Evolutionary conservation across 2,888 invertebrate genomes (phyloP), one percentile per base, ranked within the genome.

Genomic region (Mesochorus sp.): DNA sequence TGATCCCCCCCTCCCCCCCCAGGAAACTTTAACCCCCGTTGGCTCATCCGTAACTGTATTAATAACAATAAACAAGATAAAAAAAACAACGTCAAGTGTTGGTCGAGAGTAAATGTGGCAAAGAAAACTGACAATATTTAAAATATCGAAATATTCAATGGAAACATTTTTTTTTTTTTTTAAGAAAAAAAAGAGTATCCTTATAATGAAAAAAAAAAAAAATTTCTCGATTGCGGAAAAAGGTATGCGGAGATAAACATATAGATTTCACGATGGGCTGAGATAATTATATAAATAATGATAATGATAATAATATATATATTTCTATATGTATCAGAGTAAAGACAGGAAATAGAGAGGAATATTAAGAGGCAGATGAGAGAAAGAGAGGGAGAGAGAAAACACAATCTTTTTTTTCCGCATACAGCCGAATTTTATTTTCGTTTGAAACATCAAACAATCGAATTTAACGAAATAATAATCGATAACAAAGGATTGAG

Each of bases 1-100:
- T 24, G 24, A 10, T 14, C 51, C 51, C 2, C 14, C 64, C 4
- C 3, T 8, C n/a, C 8, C 37, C 12, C n/a, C 53, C 39, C 17
- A 24, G 34, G 39, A 12, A 1, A n/a, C 57, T 70, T 44, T n/a
- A 4, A 42, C 34, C 61, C 34, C 64, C 57, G 55, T 57, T 57
- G 57, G 68, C 51, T 73, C 68, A 59, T 62, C 78, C 62, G 62
- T 70, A 74, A 73, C 73, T 77, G 73, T 78, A 78, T n/a, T 78
- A 70, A 74, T 78, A 74, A 74, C 78, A 74, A 78, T 78, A 74
- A 78, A 74, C 73, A 61, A 51, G 51, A 61, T 19, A 28, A 53
- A 21, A 64, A 71, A 53, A 53, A 64, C 51, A 53, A 26, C 26
- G 57, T 76, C 76, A 67, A 71, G 79, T 55, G 67, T 67, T 51